These are phyloP conservation scores for Electrona antarctica DNA, from an alignment of 2,113 vertebrate species.

Conservation along the genomic window DNA sequence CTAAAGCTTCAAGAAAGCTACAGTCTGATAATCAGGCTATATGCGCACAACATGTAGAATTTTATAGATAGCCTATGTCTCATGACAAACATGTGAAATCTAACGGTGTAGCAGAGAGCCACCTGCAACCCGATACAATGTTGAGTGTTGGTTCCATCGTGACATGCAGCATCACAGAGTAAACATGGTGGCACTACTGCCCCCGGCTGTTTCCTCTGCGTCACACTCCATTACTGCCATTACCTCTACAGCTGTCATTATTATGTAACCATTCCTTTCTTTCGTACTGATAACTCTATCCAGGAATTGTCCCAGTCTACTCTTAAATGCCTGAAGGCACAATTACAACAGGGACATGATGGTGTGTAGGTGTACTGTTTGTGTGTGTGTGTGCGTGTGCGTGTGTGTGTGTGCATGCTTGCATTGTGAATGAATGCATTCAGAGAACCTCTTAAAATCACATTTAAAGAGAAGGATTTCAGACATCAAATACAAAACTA, in stretches of 20 bases:
- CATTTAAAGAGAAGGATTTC: too few relatives aligned
- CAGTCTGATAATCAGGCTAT: too few relatives aligned
- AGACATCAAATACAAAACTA: too few relatives aligned
- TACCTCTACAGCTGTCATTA: slow-evolving; percentile 1
- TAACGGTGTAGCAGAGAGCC: slow-evolving; percentile 8
- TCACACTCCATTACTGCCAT: slow-evolving; percentile 24
- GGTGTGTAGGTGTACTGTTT: not conserved
- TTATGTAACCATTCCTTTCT: not conserved
- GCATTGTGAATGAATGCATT: too few relatives aligned
- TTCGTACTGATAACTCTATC: slow-evolving; percentile 5
- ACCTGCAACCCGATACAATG: not conserved
- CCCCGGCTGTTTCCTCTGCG: slow-evolving; percentile 24
- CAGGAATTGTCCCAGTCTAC: not conserved
- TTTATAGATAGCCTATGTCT: too few relatives aligned
- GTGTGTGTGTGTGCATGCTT: not conserved
- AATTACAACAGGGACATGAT: not conserved
- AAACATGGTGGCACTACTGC: slow-evolving; percentile 26
- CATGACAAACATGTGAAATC: slow-evolving; percentile 6
- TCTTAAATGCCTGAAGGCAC: slow-evolving; percentile 6
- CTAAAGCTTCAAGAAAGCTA: too few relatives aligned
- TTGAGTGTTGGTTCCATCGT: not conserved
- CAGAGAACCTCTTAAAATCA: too few relatives aligned
- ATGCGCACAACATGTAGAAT: too few relatives aligned
- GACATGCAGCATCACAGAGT: slow-evolving; percentile 16
- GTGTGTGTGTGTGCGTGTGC: not conserved